Evolutionary conservation across 2,888 invertebrate species (phyloP).

Genomic region (Prosapia bicincta): DNA sequence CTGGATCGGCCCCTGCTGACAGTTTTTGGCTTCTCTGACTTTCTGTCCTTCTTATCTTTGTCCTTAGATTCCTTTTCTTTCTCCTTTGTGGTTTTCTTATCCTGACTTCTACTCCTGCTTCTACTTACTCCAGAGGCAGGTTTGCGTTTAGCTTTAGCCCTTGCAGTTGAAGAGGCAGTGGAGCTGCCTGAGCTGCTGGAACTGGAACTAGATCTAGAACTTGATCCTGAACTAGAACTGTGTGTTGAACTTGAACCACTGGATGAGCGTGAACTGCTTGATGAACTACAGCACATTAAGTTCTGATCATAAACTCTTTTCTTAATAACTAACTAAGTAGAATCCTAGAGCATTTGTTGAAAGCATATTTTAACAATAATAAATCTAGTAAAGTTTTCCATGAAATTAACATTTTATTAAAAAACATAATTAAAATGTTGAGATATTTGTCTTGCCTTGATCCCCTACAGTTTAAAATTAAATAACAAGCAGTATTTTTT

Average conservation of each 20-base stretch:
- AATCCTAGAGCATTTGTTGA: too few species aligned
- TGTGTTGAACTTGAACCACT: slow-evolving; percentile 50
- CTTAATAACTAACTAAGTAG: too few species aligned
- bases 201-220: slow-evolving; percentile 71
- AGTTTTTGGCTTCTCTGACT: slow-evolving; percentile 43
- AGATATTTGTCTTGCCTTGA: too few species aligned
- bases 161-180: slow-evolving; percentile 56
- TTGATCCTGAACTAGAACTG: slow-evolving; percentile 57
- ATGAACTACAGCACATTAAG: slow-evolving; percentile 59
- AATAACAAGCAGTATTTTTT: too few species aligned
- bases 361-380: too few species aligned
- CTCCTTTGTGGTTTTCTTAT: slow-evolving; percentile 40
- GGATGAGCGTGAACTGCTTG: slow-evolving; percentile 63
- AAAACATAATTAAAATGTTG: too few species aligned
- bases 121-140: slow-evolving; percentile 46
- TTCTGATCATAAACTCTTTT: too few species aligned
- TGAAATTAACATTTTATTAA: too few species aligned
- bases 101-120: slow-evolving; percentile 40
- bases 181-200: slow-evolving; percentile 70
- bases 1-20: slow-evolving; percentile 34
- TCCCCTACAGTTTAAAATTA: too few species aligned
- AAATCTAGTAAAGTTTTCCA: too few species aligned
- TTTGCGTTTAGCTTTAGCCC: slow-evolving; percentile 63
- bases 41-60: slow-evolving; percentile 38
- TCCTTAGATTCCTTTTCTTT: slow-evolving; percentile 48